Base-by-base conservation (phyloP, 1,140 invertebrate species). In the Rhyzopertha dominica region DNA sequence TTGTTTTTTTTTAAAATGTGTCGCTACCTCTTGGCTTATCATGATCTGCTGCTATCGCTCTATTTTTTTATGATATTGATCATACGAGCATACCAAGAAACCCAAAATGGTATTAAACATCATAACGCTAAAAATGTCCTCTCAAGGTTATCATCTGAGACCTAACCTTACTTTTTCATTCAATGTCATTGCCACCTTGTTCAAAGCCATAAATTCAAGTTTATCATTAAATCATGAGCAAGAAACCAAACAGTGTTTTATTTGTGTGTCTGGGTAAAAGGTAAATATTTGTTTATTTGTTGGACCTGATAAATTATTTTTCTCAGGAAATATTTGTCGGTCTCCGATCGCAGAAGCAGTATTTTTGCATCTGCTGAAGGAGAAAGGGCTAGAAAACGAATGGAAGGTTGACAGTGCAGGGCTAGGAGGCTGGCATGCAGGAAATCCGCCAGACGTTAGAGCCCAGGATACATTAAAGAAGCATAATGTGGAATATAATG, bases 261-360 rank as follows among this genome's bases (percentile, higher is more conserved):
- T 75, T 75, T 71, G 67, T 76, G 35, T 76, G 74, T 49, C 65
- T 76, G 58, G 74, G 74, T 74, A 67, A 36, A 48, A 59, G 43
- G 30, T 9, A 12, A 31, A 24, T 42, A 30, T n/a, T 49, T 40
- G 26, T 19, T 38, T 38, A 37, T 40, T 22, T 40, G 18, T n/a
- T n/a, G 31, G 9, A 42, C 28, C 38, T 36, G 23, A 40, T 34
- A 34, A 53, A 42, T 23, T 9, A 47, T 45, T 30, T 50, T 43
- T 67, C 66, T 59, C 47, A 76, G 91, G 90, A 10, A 95, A 95
- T 60, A 95, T 94, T 53, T 96, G 92, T 66, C 78, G 93, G n/a
- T 95, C 91, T 9, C 91, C 93, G 4, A 95, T 95, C 49, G 91
- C 91, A 13, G 91, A 95, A 69, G 90, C 87, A 5, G 87, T 95